Evolutionary conservation across 2,888 invertebrate genomes (phyloP).

Genomic region (Clitarchus hookeri): DNA sequence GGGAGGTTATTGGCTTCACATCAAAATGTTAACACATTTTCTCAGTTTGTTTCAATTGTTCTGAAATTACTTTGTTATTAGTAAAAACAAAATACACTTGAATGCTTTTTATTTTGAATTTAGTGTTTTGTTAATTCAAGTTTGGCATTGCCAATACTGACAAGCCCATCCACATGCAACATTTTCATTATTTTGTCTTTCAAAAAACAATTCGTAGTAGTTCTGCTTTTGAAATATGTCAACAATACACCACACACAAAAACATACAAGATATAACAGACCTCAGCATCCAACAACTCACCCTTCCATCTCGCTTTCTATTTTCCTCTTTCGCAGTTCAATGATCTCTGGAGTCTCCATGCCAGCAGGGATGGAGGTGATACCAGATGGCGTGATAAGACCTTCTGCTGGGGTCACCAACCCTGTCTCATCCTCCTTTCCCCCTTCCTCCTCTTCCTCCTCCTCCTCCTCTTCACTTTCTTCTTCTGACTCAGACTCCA

Average conservation of each 20-base stretch:
- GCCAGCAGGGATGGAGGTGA: conserved; percentile 88
- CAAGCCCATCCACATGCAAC: too few species aligned
- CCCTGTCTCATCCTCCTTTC: conserved; percentile 73
- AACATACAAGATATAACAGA: neutral
- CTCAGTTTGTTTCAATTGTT: too few species aligned
- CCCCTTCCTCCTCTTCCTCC: conserved; percentile 61
- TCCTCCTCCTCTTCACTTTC: conserved; percentile 68
- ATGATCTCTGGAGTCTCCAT: conserved; percentile 99
- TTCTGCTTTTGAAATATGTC: neutral
- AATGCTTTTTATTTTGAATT: too few species aligned
- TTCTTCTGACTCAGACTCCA: conserved; percentile 88
- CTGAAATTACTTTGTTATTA: too few species aligned
- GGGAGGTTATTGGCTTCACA: too few species aligned
- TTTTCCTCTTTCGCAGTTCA: conserved; percentile 94
- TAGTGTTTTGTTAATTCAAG: too few species aligned
- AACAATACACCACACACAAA: conserved; percentile 22
- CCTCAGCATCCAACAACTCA: conserved; percentile 51
- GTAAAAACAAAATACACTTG: too few species aligned
- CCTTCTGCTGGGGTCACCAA: conserved; percentile 93
- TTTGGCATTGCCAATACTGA: too few species aligned
- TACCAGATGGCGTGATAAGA: conserved; percentile 91
- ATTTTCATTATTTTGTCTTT: too few species aligned
- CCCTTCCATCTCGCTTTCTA: conserved; percentile 96
- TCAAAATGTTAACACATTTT: too few species aligned
- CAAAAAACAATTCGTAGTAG: too few species aligned